Percentiles rank a stretch among this genome's conserved stretches.
Evolutionary conservation across 1,140 invertebrate species (phyloP).

Genomic region (Drosophila rufa): DNA sequence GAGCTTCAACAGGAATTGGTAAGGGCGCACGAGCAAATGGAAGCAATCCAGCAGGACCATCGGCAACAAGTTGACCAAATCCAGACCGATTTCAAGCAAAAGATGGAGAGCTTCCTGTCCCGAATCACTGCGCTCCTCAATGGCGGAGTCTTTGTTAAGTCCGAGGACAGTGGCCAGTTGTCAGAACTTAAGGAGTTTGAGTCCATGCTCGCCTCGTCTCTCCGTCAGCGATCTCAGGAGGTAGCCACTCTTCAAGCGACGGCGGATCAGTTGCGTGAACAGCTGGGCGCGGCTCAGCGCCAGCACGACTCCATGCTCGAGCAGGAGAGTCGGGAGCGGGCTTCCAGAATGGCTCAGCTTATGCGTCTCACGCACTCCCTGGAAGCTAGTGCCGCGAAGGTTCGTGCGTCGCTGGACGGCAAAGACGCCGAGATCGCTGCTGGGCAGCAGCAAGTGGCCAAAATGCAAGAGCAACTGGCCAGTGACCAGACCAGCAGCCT

Average conservation of each 20-base stretch:
- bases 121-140: neutral
- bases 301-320: neutral
- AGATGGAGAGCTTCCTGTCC: neutral
- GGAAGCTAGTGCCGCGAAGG: neutral
- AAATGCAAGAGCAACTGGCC: constrained; percentile 7
- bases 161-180: neutral
- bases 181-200: neutral
- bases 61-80: constrained; percentile 5
- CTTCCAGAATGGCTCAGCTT: neutral
- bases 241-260: neutral
- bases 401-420: neutral
- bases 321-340: neutral
- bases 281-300: neutral
- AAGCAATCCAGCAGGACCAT: neutral
- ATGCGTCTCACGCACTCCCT: neutral
- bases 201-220: neutral
- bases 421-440: neutral
- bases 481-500: neutral
- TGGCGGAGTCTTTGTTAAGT: neutral
- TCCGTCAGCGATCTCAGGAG: neutral
- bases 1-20: neutral
- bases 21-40: neutral
- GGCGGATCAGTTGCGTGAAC: neutral
- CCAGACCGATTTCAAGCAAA: neutral
- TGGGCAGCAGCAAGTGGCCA: neutral